Evolutionary conservation across 2,888 invertebrate species (phyloP).

Genomic region (Caenorhabditis auriculariae): DNA sequence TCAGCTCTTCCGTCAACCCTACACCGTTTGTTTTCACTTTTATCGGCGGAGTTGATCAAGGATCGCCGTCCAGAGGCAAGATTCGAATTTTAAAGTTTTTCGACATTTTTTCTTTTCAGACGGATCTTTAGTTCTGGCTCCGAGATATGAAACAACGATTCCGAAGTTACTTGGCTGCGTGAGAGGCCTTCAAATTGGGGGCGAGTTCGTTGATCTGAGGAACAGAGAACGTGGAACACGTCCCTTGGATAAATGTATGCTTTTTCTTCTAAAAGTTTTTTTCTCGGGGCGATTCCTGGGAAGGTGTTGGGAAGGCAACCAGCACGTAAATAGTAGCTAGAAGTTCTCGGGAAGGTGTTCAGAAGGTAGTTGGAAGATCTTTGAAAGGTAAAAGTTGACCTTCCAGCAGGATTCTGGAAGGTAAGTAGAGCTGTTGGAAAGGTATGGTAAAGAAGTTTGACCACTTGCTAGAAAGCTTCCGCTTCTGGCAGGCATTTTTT

Average conservation of each 20-base stretch:
- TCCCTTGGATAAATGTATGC: conserved; percentile 10
- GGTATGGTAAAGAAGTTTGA: no score
- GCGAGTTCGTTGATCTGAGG: conserved; percentile 26
- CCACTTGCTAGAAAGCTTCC: no score
- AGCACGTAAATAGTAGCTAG: not conserved
- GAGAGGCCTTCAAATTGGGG: conserved; percentile 45
- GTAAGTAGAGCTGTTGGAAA: no score
- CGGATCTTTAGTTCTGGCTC: conserved; percentile 6
- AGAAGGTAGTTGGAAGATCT: not conserved
- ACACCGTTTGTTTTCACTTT: conserved; percentile 10
- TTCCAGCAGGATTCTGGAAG: no score
- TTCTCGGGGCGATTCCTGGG: no score
- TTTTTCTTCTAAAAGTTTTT: no score
- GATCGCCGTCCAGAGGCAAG: not conserved
- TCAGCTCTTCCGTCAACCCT: conserved; percentile 1
- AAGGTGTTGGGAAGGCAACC: not conserved
- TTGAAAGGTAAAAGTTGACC: not conserved
- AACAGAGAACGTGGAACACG: conserved; percentile 8
- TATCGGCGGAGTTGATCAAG: conserved; percentile 20
- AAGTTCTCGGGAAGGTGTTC: not conserved
- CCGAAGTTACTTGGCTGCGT: conserved; percentile 53
- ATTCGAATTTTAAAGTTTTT: not conserved
- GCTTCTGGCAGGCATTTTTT: no score
- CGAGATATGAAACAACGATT: conserved; percentile 43
- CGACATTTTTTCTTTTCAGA: not conserved